phyloP scores from a whole-genome alignment of 2,113 vertebrate species.

The Sylvilagus bachmani region DNA sequence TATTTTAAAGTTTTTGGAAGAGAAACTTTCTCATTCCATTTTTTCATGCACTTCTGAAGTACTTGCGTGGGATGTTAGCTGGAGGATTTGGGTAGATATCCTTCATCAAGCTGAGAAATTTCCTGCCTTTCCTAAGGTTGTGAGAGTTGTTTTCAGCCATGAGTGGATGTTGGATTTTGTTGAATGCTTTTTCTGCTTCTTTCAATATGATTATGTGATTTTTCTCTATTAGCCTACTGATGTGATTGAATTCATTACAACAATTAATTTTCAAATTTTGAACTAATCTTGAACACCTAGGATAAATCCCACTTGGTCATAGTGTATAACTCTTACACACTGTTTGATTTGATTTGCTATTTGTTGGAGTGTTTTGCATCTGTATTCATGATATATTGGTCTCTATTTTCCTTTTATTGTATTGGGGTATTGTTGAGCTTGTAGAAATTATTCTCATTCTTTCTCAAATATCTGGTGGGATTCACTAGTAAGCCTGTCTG shows the following conservation, averaged over 20 bases:
- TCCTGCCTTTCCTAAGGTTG: background rate
- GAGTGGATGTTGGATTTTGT: background rate
- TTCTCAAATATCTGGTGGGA: background rate
- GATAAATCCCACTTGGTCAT: background rate
- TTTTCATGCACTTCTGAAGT: too few species aligned
- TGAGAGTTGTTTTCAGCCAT: background rate
- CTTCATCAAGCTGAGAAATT: background rate
- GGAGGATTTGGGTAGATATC: background rate
- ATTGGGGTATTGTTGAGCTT: background rate
- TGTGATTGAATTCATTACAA: background rate
- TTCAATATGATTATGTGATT: background rate
- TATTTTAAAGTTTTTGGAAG: too few species aligned
- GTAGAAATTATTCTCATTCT: background rate
- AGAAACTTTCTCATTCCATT: too few species aligned
- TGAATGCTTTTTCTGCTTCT: background rate
- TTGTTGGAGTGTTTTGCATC: background rate
- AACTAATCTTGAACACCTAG: background rate
- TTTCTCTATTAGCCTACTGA: background rate
- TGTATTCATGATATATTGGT: background rate
- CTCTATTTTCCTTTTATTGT: background rate
- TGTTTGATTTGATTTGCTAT: background rate
- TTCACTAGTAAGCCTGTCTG: background rate
- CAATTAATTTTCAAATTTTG: background rate
- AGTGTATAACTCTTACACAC: background rate
- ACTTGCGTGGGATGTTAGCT: background rate